A percentile compares a stretch with the other conserved stretches of the same genome.
These are phyloP conservation scores for Phrynocephalus forsythii DNA, from an alignment of 2,797 vertebrate genomes.

Conservation along the genomic window DNA sequence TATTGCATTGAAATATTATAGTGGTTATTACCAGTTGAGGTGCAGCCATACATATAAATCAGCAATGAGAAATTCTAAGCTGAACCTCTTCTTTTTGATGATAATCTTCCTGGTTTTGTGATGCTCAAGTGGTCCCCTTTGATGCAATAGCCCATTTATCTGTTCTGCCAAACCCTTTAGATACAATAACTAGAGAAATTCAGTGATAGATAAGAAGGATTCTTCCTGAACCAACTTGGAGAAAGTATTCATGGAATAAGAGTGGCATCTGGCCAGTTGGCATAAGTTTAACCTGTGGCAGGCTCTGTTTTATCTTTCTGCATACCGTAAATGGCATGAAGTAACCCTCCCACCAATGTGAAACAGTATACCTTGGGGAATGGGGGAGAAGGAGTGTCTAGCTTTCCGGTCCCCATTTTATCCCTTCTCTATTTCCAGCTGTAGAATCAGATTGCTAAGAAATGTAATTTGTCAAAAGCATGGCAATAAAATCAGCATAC, in stretches of 20 bases:
- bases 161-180: no score
- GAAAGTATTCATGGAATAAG: background rate
- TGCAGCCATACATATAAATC: background rate
- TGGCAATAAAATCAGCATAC: slow-evolving; percentile 26
- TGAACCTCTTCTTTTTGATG: background rate
- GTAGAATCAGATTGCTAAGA: background rate
- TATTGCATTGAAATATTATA: no score
- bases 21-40: no score
- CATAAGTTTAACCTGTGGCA: slow-evolving; percentile 29
- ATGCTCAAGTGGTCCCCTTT: background rate
- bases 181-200: background rate
- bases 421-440: slow-evolving; percentile 24
- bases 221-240: fast-evolving
- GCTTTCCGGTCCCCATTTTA: slow-evolving; percentile 5
- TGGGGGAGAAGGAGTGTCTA: background rate
- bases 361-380: background rate
- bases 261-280: background rate
- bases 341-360: background rate
- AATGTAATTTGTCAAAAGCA: slow-evolving; percentile 16
- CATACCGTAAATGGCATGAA: slow-evolving; percentile 2
- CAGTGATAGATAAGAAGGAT: background rate
- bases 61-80: background rate
- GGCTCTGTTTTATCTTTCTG: background rate
- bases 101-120: background rate
- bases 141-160: background rate